Base-by-base conservation (phyloP, 2,113 vertebrate genomes). In the Lasiurus borealis region DNA sequence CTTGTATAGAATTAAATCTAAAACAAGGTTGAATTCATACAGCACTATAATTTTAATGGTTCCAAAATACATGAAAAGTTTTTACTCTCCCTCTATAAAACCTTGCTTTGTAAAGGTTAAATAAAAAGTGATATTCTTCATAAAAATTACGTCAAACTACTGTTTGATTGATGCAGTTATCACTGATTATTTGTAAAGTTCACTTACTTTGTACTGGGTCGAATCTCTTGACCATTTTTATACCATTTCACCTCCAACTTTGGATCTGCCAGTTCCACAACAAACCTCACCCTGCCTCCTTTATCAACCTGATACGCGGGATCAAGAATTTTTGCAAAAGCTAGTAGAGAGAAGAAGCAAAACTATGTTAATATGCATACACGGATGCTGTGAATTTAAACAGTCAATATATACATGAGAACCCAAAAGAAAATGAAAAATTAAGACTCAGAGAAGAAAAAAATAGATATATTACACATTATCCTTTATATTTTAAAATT, bases 181-280 rank as follows among this genome's bases (percentile, higher is more conserved):
- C 19, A 88, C 7, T 52, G 18, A 78, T 57, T n/a, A 78, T 44
- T 44, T 72, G 40, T 85, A 94, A 93, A 40, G 50, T 0, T 34
- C 81, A 98, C 99, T 98, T 99, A 99, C 99, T 99, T 99, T 95
- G 99, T 99, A 95, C 98, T 98, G 14, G 99, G 99, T 76, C 99
- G 98, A 96, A 99, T 99, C 98, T 99, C 99, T 96, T 99, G 99
- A 36, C 99, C 99, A 83, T 99, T 99, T 98, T 99, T 99, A 97
- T 99, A 99, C 99, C 99, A 99, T 98, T 99, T 99, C 87, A 99
- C 98, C n/a, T 99, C 99, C 91, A 99, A 98, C 15, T 99, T 99
- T 82, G 99, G 99, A 95, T 99, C 99, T 68, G 99, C 99, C 85
- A 99, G 97, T 34, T 99, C 99, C 72, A 99, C 99, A 31, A 98